Evolutionary conservation across 2,888 invertebrate genomes (phyloP).

Genomic region (Margaritifera margaritifera): DNA sequence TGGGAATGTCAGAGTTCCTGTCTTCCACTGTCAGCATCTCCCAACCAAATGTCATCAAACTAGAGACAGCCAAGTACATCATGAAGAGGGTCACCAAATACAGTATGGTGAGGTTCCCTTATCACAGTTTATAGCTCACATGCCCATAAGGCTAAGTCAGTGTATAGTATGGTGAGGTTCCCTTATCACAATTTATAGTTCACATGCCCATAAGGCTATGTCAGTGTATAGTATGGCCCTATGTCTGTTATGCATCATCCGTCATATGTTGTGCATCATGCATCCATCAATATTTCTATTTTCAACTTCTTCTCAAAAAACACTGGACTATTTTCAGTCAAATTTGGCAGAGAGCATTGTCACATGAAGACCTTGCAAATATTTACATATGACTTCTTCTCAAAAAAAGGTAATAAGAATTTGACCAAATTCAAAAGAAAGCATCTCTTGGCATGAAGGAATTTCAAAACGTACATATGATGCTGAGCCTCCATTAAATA

Average conservation of each 20-base stretch:
- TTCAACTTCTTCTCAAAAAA: too few relatives aligned
- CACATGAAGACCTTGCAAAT: too few relatives aligned
- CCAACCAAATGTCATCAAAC: slow-evolving; percentile 83
- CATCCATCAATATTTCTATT: neutral
- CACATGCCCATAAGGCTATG: neutral
- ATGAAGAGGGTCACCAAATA: slow-evolving; percentile 88
- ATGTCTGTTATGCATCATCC: neutral
- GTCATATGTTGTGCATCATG: too few relatives aligned
- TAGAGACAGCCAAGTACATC: slow-evolving; percentile 92
- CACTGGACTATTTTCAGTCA: too few relatives aligned
- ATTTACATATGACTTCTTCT: too few relatives aligned
- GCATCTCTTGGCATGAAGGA: too few relatives aligned
- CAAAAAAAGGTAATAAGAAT: too few relatives aligned
- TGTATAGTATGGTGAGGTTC: slow-evolving; percentile 66
- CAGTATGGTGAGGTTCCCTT: slow-evolving; percentile 80
- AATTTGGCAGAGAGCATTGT: too few relatives aligned
- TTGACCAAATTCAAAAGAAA: too few relatives aligned
- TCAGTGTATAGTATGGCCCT: neutral
- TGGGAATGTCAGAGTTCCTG: slow-evolving; percentile 90
- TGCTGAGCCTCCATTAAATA: too few relatives aligned
- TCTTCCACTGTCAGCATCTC: slow-evolving; percentile 80
- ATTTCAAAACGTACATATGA: too few relatives aligned
- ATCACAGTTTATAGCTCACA: neutral
- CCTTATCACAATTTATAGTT: neutral
- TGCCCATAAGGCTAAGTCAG: neutral